Base-by-base conservation (phyloP, 2,113 vertebrate species). In the Chloropsis hardwickii region DNA sequence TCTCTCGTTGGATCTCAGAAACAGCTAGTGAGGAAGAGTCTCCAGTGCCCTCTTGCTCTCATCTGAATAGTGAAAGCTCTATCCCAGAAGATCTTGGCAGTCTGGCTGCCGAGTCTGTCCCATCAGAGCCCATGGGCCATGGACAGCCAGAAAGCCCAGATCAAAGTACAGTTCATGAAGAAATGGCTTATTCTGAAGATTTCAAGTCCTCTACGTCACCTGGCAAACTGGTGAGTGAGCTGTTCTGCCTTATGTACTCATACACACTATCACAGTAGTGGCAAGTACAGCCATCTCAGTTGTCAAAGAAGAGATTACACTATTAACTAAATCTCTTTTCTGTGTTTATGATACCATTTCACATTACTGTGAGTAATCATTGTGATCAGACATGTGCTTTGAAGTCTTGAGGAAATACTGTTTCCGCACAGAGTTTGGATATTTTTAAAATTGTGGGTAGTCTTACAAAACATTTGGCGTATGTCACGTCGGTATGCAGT, bases 101-200 rank as follows among this genome's bases (percentile, higher is more conserved):
- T 44, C 90, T 89, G 48, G 87, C 97, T 94, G 94, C 88, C 61
- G 95, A 97, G n/a, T 96, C 33, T 42, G 64, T 95, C 28, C 94
- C 94, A 1, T 98, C 98, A 44, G 98, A 98, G 42, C 87, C 97
- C 88, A 19, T 86, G 84, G 93, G 88, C 87, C 88, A 86, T 33
- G 57, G 48, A 14, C 95, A 91, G 92, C 95, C 61, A 51, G 97
- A 84, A 90, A 98, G 87, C 90, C 96, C 97, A 88, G 97, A 97
- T 81, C 97, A 86, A 28, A 97, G 91, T 56, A 58, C 94, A 56
- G 19, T 95, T 91, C 96, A 96, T 45, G 98, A 95, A 91, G 98
- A 98, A 88, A 94, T 97, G 35, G 60, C 91, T 90, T 99, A 98
- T 96, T 98, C 98, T 73, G 98, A 98, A 85, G 98, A 99, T 64